phyloP scores from a whole-genome alignment of 2,888 invertebrate species.

The Rhamphomyia laevipes region DNA sequence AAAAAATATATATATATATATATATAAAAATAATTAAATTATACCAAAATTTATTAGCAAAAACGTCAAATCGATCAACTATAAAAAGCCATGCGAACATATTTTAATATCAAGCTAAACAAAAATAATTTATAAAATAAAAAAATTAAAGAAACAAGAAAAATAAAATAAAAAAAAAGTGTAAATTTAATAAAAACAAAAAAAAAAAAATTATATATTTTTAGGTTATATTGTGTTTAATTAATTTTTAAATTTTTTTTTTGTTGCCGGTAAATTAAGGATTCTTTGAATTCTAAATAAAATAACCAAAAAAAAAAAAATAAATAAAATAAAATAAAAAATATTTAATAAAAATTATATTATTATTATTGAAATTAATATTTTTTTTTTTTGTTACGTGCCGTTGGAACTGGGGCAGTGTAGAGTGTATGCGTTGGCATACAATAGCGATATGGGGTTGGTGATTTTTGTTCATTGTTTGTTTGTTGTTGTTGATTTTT shows the following conservation, averaged over 20 bases:
- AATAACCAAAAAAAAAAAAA: neutral
- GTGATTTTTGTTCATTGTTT: constrained; percentile 15
- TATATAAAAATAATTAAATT: too few relatives aligned
- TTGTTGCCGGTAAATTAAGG: neutral
- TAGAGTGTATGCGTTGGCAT: constrained; percentile 50
- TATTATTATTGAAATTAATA: neutral
- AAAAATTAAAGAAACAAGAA: too few relatives aligned
- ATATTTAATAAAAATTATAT: neutral
- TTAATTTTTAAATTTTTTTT: neutral
- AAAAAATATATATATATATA: too few relatives aligned
- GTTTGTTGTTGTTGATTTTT: constrained; percentile 2
- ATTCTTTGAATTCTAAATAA: too few relatives aligned
- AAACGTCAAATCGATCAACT: too few relatives aligned
- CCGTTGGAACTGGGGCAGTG: constrained; percentile 49
- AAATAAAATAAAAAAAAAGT: too few relatives aligned
- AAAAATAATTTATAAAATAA: too few relatives aligned
- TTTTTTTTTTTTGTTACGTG: constrained; percentile 37
- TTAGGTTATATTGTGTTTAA: neutral
- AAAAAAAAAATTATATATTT: too few relatives aligned
- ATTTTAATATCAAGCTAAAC: too few relatives aligned
- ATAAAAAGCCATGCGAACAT: too few relatives aligned
- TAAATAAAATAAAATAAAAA: neutral
- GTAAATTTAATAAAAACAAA: too few relatives aligned
- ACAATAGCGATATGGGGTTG: constrained; percentile 44
- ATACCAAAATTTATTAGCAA: too few relatives aligned